phyloP scores from a whole-genome alignment of 2,113 vertebrate genomes.

The Percopsis transmontana region DNA sequence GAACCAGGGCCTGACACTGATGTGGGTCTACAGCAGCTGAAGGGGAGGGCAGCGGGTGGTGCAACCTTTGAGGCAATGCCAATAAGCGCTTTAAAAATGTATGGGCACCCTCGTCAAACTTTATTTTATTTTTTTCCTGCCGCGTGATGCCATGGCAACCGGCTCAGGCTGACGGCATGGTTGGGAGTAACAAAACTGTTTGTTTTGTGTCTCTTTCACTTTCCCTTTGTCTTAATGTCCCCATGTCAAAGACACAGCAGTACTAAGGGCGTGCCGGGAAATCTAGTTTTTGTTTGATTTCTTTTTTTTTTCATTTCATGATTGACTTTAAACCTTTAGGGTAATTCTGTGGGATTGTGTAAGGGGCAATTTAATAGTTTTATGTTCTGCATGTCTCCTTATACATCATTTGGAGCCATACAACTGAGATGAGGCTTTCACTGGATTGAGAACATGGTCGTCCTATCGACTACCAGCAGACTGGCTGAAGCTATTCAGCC shows the following conservation, averaged over 20 bases:
- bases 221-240: not conserved
- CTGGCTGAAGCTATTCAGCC: constrained; percentile 42
- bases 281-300: constrained; percentile 5
- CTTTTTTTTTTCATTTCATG: constrained; percentile 12
- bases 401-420: constrained; percentile 7
- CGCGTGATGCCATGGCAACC: constrained; percentile 54
- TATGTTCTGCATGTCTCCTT: constrained; percentile 14
- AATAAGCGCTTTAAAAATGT: constrained; percentile 75
- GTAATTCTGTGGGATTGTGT: constrained; percentile 29
- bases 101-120: constrained; percentile 67
- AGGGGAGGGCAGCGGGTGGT: constrained; percentile 72
- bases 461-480: constrained; percentile 59
- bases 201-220: constrained; percentile 5
- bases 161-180: constrained; percentile 23
- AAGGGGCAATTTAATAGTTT: constrained; percentile 16
- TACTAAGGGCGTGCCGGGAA: too few relatives aligned
- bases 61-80: constrained; percentile 75
- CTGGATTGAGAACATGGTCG: constrained; percentile 28
- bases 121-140: constrained; percentile 45
- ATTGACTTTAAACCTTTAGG: constrained; percentile 1
- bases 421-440: constrained; percentile 53
- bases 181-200: constrained; percentile 26
- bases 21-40: constrained; percentile 76
- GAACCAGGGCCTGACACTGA: constrained; percentile 69
- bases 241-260: too few relatives aligned